Base-by-base conservation (phyloP, 2,113 vertebrate species). In the Miniopterus natalensis region DNA sequence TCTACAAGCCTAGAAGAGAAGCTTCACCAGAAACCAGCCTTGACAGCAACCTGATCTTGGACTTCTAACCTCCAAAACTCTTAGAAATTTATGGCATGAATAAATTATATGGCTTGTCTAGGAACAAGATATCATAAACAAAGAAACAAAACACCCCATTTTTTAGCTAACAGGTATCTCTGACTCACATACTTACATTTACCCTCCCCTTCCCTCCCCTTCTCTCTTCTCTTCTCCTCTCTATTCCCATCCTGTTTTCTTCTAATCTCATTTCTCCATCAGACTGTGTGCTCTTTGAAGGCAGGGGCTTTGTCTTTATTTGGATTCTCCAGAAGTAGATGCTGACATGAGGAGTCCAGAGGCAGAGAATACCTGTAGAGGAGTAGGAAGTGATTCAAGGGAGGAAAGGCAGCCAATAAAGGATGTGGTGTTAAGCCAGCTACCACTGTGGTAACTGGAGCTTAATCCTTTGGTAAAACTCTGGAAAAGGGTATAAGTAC, bases 381-480 rank as follows among this genome's bases (percentile, higher is more conserved):
- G 3, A 61, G 12, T 2, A 80, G 57, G 45, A 89, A 42, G 40
- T 36, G 36, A n/a, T 14, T 51, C 31, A 66, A 88, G 42, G 65
- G 77, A 92, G 65, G 55, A 79, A 78, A 87, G 23, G 17, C 6
- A 81, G 47, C 65, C 23, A 36, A 13, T 29, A 42, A 78, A 66
- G 36, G 10, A 47, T 66, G 57, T 57, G 31, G 36, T 85, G 45
- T 74, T 84, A 84, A 84, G 71, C 29, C 29, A 94, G 57, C 18
- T 59, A 40, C 81, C 8, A n/a, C 3, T 70, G 27, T 27, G 27
- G 68, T 45, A 84, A 74, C 61, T 74, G 77, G 49, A 97, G 42
- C 42, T 84, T 63, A 95, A 95, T 70, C 45, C 73, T 93, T 45
- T 75, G 61, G n/a, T 42, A 40, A 95, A 71, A 73, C 27, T 93